A percentile compares a stretch with the other conserved stretches of the same genome.
Evolutionary conservation across 30 jellyfish, hydroid and myxozoan species (phyloP).

Genomic region (Chironex yamaguchii): DNA sequence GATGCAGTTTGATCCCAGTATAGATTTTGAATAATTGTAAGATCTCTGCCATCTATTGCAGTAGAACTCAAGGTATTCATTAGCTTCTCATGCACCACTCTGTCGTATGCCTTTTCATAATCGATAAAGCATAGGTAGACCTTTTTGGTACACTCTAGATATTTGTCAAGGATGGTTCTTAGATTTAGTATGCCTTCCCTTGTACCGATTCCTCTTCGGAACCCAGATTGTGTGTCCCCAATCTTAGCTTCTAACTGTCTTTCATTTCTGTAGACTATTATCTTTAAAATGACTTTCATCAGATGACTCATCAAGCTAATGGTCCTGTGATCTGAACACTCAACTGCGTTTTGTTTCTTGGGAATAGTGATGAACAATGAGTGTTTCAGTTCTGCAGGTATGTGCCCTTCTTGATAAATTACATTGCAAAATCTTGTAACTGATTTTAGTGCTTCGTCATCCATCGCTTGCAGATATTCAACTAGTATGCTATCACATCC

Average conservation of each 20-base stretch:
- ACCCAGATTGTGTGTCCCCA: conserved; percentile 8
- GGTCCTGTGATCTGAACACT: conserved; percentile 22
- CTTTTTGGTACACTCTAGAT: conserved; percentile 2
- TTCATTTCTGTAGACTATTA: not conserved
- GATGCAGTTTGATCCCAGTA: no score
- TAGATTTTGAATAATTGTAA: no score
- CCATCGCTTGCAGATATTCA: conserved; percentile 8
- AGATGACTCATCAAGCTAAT: conserved; percentile 40
- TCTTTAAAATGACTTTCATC: not conserved
- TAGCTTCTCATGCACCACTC: not conserved
- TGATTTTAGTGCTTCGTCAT: not conserved
- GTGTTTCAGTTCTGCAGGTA: conserved; percentile 1
- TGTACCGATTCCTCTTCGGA: conserved; percentile 13
- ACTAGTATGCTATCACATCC: not conserved
- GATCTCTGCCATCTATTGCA: no score
- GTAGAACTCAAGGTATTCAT: no score
- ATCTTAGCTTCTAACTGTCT: not conserved
- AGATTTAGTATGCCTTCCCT: conserved; percentile 15
- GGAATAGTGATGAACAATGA: conserved; percentile 16
- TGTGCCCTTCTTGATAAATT: conserved; percentile 1
- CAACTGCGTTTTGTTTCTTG: conserved; percentile 28
- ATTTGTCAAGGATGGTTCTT: conserved; percentile 7
- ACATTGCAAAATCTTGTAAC: not conserved
- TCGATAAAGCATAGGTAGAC: conserved; percentile 16
- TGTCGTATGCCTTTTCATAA: conserved; percentile 20